Conservation (phyloP, 2,113 vertebrate species). For the Thomomys bottae region DNA sequence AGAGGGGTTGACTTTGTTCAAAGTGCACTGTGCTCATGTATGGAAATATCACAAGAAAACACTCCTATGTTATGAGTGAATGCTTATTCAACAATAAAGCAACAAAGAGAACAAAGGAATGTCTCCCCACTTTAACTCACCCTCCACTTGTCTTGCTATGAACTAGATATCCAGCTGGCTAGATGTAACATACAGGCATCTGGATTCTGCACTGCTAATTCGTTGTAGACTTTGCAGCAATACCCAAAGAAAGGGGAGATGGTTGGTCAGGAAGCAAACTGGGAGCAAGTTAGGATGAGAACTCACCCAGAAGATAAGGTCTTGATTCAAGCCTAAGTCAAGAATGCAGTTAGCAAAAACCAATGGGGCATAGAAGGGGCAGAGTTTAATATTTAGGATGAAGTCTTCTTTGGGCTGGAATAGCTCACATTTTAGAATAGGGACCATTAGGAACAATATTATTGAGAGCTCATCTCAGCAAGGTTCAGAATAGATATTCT, state of each 20-base stretch:
- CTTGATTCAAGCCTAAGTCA: neutral
- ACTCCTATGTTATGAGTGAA: too few species aligned
- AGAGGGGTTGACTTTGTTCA: too few species aligned
- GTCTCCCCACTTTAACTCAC: neutral
- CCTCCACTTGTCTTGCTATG: neutral
- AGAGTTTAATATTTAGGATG: neutral
- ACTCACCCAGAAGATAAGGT: neutral
- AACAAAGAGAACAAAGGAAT: neutral
- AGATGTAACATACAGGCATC: neutral
- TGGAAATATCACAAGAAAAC: too few species aligned
- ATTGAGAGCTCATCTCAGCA: too few species aligned
- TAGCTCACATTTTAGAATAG: neutral
- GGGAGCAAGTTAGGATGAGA: neutral
- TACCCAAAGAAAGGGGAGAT: neutral
- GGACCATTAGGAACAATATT: too few species aligned
- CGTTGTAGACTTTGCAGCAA: neutral
- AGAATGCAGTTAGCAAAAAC: neutral
- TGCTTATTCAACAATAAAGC: too few species aligned
- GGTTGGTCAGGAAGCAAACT: neutral
- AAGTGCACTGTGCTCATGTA: too few species aligned
- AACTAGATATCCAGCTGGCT: neutral
- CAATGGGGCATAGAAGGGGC: neutral
- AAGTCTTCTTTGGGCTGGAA: neutral
- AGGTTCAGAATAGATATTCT: too few species aligned
- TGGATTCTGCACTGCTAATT: neutral